Percentiles rank a stretch among this genome's conserved stretches.
Conservation (phyloP, 2,888 invertebrate species). For the Stenoptilia bipunctidactyla region DNA sequence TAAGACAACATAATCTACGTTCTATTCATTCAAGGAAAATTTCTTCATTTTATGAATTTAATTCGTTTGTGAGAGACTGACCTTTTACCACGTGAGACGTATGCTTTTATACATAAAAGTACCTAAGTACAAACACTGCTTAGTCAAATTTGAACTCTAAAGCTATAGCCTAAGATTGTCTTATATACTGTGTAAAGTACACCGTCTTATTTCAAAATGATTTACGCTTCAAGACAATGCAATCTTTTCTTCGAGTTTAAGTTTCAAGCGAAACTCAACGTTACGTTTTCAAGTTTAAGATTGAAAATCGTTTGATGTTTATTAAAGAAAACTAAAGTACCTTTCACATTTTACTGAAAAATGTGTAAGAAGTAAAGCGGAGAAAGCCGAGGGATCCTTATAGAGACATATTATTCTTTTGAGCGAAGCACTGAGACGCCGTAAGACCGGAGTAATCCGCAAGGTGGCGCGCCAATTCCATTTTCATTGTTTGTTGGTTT, state of each 20-base stretch:
- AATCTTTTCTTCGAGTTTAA: slow-evolving; percentile 44
- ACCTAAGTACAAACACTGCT: slow-evolving; percentile 7
- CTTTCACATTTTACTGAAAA: slow-evolving; percentile 64
- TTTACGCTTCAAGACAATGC: slow-evolving; percentile 63
- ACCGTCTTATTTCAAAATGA: slow-evolving; percentile 46
- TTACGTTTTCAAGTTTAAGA: slow-evolving; percentile 17
- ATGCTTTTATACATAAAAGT: slow-evolving; percentile 17
- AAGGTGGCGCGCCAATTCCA: slow-evolving; percentile 56
- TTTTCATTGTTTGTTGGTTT: slow-evolving; percentile 57
- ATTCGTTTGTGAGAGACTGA: slow-evolving; percentile 47
- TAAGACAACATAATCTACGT: background rate
- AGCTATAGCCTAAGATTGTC: slow-evolving; percentile 18
- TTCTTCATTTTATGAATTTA: slow-evolving; percentile 33
- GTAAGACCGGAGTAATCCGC: slow-evolving; percentile 59
- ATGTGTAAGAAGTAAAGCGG: slow-evolving; percentile 60
- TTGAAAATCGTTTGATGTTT: slow-evolving; percentile 17
- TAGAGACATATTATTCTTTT: slow-evolving; percentile 71
- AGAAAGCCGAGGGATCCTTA: slow-evolving; percentile 61
- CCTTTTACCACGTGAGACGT: slow-evolving; percentile 47
- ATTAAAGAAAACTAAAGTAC: slow-evolving; percentile 37
- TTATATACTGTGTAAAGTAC: slow-evolving; percentile 21
- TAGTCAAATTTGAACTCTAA: slow-evolving; percentile 21
- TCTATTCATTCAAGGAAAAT: slow-evolving; percentile 2
- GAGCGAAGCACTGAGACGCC: slow-evolving; percentile 33
- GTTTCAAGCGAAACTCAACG: slow-evolving; percentile 16